Base-by-base conservation (phyloP, 2,888 invertebrate species). In the Ypsolopha sequella region DNA sequence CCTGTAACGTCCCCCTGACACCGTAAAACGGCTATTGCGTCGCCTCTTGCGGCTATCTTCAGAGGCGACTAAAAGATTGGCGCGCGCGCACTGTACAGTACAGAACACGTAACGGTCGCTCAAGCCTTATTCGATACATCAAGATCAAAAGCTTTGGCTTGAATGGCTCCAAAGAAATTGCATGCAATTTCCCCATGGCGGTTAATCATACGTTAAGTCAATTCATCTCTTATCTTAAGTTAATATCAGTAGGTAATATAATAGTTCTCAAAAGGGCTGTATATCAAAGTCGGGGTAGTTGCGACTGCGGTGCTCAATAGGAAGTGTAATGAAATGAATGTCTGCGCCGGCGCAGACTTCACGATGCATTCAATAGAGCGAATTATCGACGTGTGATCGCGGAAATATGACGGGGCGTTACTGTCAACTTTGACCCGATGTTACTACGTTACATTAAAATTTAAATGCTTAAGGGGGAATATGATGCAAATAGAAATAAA, bases 241-340 rank as follows among this genome's bases (percentile, higher is more conserved):
- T 50, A 45, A 34, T 35, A 46, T 46, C 53, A 7, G 47, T 48
- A 14, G 36, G 59, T 63, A 65, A 65, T 64, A 66, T 66, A 70
- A 68, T 69, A 62, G 61, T 63, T 64, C 67, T 68, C 65, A 71
- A 72, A 76, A 68, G 62, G 66, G 66, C 65, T 68, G 66, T 78
- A 70, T 65, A 71, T 79, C 74, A 76, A 71, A 68, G 72, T 70
- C 71, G 64, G 58, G 63, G 55, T 39, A 24, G 54, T 61, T 63
- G 61, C 62, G 63, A 63, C 64, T 70, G 24, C 24, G 24, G 24
- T 24, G 63, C 63, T 70, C 72, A 73, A 75, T 75, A 66, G 71
- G 69, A 73, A 67, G 62, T 69, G 63, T 72, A 73, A 70, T 76
- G 71, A 76, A 73, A 70, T 76, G 71, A 76, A 75, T 72, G 64